Evolutionary conservation across 1,140 invertebrate species (phyloP), one percentile per base, ranked within the genome.

Genomic region (Manduca sexta): DNA sequence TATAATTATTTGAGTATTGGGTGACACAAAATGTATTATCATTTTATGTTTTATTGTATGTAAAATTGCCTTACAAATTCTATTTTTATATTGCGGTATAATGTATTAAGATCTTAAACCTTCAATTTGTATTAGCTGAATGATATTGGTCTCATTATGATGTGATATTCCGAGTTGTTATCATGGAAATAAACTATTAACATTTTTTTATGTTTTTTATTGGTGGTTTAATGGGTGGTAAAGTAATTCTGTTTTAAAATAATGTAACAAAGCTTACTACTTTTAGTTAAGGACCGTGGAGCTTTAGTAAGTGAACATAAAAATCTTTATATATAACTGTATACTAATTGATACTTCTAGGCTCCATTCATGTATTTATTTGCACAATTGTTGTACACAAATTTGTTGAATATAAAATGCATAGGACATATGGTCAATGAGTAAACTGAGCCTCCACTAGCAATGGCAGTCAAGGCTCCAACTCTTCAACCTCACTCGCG

Each of bases 401-500:
- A 53, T 51, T 30, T 35, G 51, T 34, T 46, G 49, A 26, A 26
- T 70, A 66, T 62, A 66, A 62, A 69, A 35, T 68, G 58, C 56
- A 72, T 69, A 62, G 60, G 67, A 77, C 71, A 72, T 64, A 69
- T 66, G 65, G 67, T 74, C 64, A 67, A 65, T 62, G 65, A 79
- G 64, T 63, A 57, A 60, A 60, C 51, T 64, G 68, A 61, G 60
- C 62, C 62, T 57, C 51, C 60, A 68, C 68, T 68, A 74, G 76
- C 69, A 59, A 54, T 37, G 5, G 52, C 52, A 68, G 57, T 43
- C 53, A 64, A 58, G 70, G 73, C 64, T 68, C 78, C 77, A 84
- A 84, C 81, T 84, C 81, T 74, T 80, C 81, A 63, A 79, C 73
- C 74, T 80, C 68, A 54, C 60, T 40, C 16, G 45, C 2, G 49